These are phyloP conservation scores for Macrobrachium rosenbergii DNA, from an alignment of 1,140 invertebrate genomes.

Conservation along the genomic window DNA sequence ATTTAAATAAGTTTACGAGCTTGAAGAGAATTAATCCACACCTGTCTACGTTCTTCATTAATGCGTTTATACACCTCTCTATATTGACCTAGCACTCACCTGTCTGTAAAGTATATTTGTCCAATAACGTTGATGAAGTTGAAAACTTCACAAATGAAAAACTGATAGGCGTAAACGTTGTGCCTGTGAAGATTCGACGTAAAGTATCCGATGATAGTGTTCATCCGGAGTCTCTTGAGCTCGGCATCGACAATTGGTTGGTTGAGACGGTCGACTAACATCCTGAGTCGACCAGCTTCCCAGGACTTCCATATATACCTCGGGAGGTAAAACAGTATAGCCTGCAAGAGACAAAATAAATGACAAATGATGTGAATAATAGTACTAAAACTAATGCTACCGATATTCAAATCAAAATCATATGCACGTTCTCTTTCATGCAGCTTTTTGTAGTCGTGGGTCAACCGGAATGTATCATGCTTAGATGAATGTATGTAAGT, in stretches of 20 bases:
- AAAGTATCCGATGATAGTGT: slow-evolving; percentile 48
- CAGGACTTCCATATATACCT: slow-evolving; percentile 80
- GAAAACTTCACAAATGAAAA: slow-evolving; percentile 69
- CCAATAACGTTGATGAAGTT: slow-evolving; percentile 69
- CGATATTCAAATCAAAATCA: no score
- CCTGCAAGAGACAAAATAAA: slow-evolving; percentile 70
- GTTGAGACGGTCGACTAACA: slow-evolving; percentile 66
- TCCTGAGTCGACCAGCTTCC: slow-evolving; percentile 68
- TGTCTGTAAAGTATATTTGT: slow-evolving; percentile 69
- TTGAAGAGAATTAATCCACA: no score
- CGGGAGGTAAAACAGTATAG: slow-evolving; percentile 71
- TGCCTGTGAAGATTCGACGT: slow-evolving; percentile 53
- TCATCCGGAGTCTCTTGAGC: neutral
- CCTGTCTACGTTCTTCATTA: no score
- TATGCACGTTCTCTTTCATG: no score
- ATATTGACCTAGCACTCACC: slow-evolving; percentile 13
- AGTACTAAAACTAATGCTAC: no score
- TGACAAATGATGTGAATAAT: neutral
- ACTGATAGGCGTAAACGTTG: slow-evolving; percentile 62
- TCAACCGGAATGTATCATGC: no score
- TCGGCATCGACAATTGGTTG: slow-evolving; percentile 44
- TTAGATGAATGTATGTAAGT: no score
- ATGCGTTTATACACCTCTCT: neutral
- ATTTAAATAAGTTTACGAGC: no score
- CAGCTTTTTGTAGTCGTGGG: no score